phyloP scores from a whole-genome alignment of 2,113 vertebrate genomes.

The Podarcis raffonei region DNA sequence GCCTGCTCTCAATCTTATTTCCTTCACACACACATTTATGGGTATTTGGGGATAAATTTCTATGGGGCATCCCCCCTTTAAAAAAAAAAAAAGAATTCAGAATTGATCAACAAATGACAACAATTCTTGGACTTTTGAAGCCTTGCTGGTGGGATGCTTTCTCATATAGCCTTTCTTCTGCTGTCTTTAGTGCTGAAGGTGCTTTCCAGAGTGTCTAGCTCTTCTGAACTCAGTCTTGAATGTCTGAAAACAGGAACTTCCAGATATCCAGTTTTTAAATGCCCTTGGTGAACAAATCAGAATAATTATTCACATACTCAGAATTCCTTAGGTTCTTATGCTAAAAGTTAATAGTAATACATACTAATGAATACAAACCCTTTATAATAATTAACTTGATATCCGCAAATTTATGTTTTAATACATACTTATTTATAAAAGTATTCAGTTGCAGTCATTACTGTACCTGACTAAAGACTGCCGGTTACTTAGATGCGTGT shows the following conservation, averaged over 20 bases:
- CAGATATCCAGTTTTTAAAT: conserved; percentile 16
- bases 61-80: conserved; percentile 61
- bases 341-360: not conserved
- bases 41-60: conserved; percentile 75
- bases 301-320: not conserved
- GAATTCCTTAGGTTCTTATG: not conserved
- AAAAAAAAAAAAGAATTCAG: conserved; percentile 47
- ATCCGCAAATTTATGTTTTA: not conserved
- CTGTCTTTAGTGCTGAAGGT: conserved; percentile 50
- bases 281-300: not conserved
- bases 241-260: conserved; percentile 31
- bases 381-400: not conserved
- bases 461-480: not conserved
- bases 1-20: conserved; percentile 84
- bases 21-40: conserved; percentile 76
- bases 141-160: conserved; percentile 64
- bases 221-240: conserved; percentile 30
- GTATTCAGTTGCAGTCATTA: not conserved
- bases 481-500: not conserved
- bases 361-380: not conserved
- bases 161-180: conserved; percentile 52
- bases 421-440: not conserved
- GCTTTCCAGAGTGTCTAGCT: conserved; percentile 37
- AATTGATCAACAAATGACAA: conserved; percentile 36
- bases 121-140: conserved; percentile 47